Evolutionary conservation across 2,113 vertebrate genomes (phyloP).

Genomic region (Pyrgilauda ruficollis): DNA sequence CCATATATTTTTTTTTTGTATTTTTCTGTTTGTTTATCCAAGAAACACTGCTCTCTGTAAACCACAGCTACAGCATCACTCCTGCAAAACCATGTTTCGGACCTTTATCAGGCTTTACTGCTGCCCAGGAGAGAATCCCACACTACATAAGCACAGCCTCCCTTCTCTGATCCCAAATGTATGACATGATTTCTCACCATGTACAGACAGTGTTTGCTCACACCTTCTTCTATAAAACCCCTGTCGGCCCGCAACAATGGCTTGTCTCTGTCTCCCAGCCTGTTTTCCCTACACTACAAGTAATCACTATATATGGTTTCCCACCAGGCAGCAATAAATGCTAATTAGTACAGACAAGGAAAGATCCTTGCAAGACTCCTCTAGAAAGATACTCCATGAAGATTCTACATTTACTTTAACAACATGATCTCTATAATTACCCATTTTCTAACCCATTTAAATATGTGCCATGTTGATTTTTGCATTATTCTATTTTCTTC

Average conservation of each 20-base stretch:
- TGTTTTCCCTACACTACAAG: background rate
- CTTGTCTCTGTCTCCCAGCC: background rate
- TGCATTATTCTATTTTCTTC: constrained; percentile 4
- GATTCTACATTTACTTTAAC: constrained; percentile 36
- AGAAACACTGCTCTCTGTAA: background rate
- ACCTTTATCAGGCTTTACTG: background rate
- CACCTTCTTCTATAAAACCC: background rate
- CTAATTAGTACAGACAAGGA: constrained; percentile 28
- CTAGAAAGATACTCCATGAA: background rate
- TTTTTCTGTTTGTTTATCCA: background rate
- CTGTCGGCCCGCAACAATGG: background rate
- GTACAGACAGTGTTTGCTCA: background rate
- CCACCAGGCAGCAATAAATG: constrained; percentile 29
- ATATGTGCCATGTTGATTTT: constrained; percentile 37
- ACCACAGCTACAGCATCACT: background rate
- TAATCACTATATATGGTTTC: background rate
- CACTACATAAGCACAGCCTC: background rate
- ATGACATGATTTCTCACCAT: background rate
- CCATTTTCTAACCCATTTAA: constrained; percentile 51
- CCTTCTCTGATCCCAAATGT: background rate
- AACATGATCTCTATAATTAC: constrained; percentile 19
- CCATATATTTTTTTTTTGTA: background rate
- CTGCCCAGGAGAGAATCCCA: background rate
- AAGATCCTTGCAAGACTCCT: constrained; percentile 18
- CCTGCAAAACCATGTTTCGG: background rate